These are phyloP conservation scores for Rotaria sp. DNA, from an alignment of 2,888 invertebrate species.

Conservation along the genomic window DNA sequence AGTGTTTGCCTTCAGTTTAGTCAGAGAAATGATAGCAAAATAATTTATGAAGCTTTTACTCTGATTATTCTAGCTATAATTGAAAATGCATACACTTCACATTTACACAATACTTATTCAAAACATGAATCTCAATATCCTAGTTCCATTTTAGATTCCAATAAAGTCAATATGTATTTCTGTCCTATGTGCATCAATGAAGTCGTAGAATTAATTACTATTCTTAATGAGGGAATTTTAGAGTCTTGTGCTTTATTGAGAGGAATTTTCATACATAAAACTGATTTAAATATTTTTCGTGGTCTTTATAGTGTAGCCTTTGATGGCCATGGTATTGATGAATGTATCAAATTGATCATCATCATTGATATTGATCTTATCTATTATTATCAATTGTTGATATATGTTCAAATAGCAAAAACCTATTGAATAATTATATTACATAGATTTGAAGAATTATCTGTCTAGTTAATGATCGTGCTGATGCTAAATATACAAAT, in stretches of 20 bases:
- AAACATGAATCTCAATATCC: neutral
- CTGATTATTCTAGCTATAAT: neutral
- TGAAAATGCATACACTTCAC: neutral
- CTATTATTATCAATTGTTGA: slow-evolving; percentile 47
- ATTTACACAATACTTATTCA: neutral
- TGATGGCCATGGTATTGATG: slow-evolving; percentile 46
- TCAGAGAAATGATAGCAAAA: neutral
- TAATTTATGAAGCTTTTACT: neutral
- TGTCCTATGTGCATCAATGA: neutral
- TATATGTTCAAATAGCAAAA: slow-evolving; percentile 43
- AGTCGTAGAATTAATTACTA: slow-evolving; percentile 46
- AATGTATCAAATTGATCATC: slow-evolving; percentile 46
- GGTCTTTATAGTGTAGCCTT: slow-evolving; percentile 46
- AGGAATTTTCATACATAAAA: slow-evolving; percentile 44
- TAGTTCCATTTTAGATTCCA: neutral
- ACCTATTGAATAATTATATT: neutral
- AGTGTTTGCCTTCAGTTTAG: neutral
- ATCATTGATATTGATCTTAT: slow-evolving; percentile 48
- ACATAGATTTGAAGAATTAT: too few species aligned
- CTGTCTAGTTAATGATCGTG: slow-evolving; percentile 46
- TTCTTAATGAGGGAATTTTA: slow-evolving; percentile 45
- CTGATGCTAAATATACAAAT: slow-evolving; percentile 46
- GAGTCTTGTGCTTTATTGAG: slow-evolving; percentile 46
- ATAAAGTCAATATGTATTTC: neutral
- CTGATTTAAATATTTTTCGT: slow-evolving; percentile 45